These are phyloP conservation scores for Aphrocallistes beatrix DNA, from an alignment of 37 sponge, comb jelly and placozoan species.

Conservation along the genomic window DNA sequence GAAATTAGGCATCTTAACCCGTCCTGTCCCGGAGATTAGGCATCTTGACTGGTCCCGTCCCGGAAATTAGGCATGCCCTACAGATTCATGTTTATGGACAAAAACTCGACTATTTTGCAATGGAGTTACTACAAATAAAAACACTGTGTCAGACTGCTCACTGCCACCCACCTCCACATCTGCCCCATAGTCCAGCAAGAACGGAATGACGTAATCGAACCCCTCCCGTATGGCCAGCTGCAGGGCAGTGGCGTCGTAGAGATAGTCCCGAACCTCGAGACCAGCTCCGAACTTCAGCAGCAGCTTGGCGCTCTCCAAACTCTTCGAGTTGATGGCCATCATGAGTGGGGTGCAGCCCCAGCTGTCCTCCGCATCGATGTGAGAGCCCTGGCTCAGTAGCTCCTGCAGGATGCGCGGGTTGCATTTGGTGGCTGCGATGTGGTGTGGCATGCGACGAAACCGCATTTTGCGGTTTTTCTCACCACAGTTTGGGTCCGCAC, in stretches of 20 bases:
- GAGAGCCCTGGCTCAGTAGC: constrained; percentile 24
- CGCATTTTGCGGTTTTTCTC: not conserved
- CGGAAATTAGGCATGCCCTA: too few relatives aligned
- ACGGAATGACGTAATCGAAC: constrained; percentile 35
- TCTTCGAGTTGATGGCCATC: constrained; percentile 35
- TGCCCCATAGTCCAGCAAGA: constrained; percentile 53
- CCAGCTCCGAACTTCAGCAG: constrained; percentile 30
- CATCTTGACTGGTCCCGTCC: too few relatives aligned
- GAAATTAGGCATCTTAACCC: too few relatives aligned
- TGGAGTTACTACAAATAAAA: too few relatives aligned
- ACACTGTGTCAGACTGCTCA: too few relatives aligned
- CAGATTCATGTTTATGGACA: too few relatives aligned
- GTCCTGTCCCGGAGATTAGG: too few relatives aligned
- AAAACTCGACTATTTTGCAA: too few relatives aligned
- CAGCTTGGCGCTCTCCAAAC: constrained; percentile 21
- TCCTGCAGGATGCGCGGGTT: constrained; percentile 27
- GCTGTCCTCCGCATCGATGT: constrained; percentile 48
- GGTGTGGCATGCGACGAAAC: constrained; percentile 49
- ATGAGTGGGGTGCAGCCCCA: constrained; percentile 71
- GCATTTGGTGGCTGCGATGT: constrained; percentile 47
- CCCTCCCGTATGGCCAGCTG: constrained; percentile 47
- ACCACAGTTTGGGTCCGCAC: not conserved
- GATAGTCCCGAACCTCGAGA: constrained; percentile 15
- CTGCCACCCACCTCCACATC: not conserved
- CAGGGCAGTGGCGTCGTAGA: constrained; percentile 46